Evolutionary conservation across 2,113 vertebrate genomes (phyloP), one percentile per base, ranked within the genome.

Genomic region (Melanocharis versteri): DNA sequence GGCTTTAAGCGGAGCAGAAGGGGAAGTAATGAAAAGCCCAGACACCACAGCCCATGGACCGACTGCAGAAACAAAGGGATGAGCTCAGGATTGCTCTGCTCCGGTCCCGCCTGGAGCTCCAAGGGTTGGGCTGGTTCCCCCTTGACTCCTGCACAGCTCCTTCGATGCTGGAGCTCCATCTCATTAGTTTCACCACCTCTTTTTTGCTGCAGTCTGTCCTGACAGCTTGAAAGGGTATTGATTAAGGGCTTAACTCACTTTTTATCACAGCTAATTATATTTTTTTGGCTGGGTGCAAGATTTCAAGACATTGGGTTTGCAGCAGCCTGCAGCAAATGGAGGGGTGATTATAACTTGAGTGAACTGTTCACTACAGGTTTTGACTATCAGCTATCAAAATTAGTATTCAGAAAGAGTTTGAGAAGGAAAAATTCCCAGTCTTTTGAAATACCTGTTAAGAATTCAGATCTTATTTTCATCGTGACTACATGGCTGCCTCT

Each of bases 211-310:
- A 89, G 89, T 62, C 66, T 93, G 57, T 93, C 89, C 91, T 82
- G 87, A 45, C 61, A 94, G 40, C 85, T 94, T 86, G 79, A 88
- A 95, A 96, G 60, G 47, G 4, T 96, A 94, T 96, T 89, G 93
- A 97, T 95, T 96, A 96, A 96, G 83, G 83, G 53, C 48, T 97
- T 92, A 92, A 69, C 64, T 97, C 83, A 39, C 58, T 91, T 53
- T 96, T 94, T 91, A 95, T 96, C 90, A 30, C 30, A 50, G 85
- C 50, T 90, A 92, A 93, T 96, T 97, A 89, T 89, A n/a, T 84
- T 66, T 95, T 93, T 97, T 93, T 62, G 93, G 61, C 76, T 33
- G 69, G 28, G 48, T 94, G 62, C 80, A 95, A 58, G 27, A 44
- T 91, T 95, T 86, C 30, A 71, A 76, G 72, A 15, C 58, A 10